These are phyloP conservation scores for Pollenia griseotomentosa DNA, from an alignment of 2,888 invertebrate species.

Conservation along the genomic window DNA sequence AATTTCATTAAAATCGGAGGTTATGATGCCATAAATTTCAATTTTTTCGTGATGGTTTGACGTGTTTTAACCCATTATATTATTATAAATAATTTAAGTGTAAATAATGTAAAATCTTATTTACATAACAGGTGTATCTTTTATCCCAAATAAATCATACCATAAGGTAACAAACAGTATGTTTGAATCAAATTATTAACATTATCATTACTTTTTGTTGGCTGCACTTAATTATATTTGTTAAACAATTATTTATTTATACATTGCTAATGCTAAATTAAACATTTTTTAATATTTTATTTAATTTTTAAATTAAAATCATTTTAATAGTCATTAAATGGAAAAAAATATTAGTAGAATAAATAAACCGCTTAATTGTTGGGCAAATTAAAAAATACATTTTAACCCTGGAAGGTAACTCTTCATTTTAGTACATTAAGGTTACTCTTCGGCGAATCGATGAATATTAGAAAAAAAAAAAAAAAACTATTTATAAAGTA, in stretches of 20 bases:
- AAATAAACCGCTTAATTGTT: slow-evolving; percentile 20
- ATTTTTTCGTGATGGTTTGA: too few relatives aligned
- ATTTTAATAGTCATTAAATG: slow-evolving; percentile 20
- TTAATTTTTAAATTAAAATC: slow-evolving; percentile 21
- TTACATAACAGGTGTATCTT: background rate
- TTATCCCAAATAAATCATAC: too few relatives aligned
- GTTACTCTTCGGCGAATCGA: too few relatives aligned
- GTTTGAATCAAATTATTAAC: background rate
- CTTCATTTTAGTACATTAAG: too few relatives aligned
- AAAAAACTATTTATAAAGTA: too few relatives aligned
- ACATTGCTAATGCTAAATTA: slow-evolving; percentile 1
- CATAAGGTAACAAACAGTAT: background rate
- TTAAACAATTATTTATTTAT: slow-evolving; percentile 34
- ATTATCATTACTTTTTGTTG: background rate
- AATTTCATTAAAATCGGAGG: too few relatives aligned
- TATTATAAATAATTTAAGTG: too few relatives aligned
- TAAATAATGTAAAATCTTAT: background rate
- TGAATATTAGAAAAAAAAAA: too few relatives aligned
- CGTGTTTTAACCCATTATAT: too few relatives aligned
- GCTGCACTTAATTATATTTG: slow-evolving; percentile 24
- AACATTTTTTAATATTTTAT: background rate
- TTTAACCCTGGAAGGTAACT: background rate
- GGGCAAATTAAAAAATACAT: slow-evolving; percentile 26
- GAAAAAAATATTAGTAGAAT: background rate
- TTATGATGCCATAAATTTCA: too few relatives aligned